Evolutionary conservation across 1,140 invertebrate genomes (phyloP), one percentile per base, ranked within the genome.

Genomic region (Bombus polaris): DNA sequence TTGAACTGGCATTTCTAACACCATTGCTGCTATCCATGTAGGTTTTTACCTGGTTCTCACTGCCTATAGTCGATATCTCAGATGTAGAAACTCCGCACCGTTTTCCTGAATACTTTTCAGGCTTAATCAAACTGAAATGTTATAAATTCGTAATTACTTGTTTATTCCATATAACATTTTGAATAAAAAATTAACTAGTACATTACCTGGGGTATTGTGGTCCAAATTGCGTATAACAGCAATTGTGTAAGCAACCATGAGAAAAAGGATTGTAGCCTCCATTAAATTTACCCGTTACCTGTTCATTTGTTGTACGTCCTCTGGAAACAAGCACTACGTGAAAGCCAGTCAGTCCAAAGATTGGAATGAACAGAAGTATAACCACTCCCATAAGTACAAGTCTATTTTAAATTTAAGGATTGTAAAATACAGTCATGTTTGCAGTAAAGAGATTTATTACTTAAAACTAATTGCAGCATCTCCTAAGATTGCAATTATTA

Each of bases 251-350:
- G 94, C 98, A 99, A 66, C 98, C 98, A 94, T 97, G 96, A 12
- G 98, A 99, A 95, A 99, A 99, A 80, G 99, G 99, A 97, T 99
- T 99, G 94, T 98, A 98, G 42, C 98, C 98, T 77, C 98, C 98
- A 94, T 98, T 98, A 96, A 99, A 99, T 96, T 99, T 99, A 66
- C 98, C 99, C 8, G 99, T 99, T 57, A 99, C 99, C 96, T 99
- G 99, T 96, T 99, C 99, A 96, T 99, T 99, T 83, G 99, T 99
- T n/a, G 99, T 99, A 83, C 99, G 96, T n/a, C 99, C 99, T 92
- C 98, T 96, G 28, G 98, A 98, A 68, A 99, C 98, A 84, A 99
- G 96, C 89, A 99, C 97, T 95, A 99, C 97, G 95, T 99, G 99
- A 96, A 99, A 99, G 77, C 98, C 98, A 83, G 99, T 99, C 89